phyloP scores from a whole-genome alignment of 92 coral and sea anemone species.

The Palythoa heliodiscus region DNA sequence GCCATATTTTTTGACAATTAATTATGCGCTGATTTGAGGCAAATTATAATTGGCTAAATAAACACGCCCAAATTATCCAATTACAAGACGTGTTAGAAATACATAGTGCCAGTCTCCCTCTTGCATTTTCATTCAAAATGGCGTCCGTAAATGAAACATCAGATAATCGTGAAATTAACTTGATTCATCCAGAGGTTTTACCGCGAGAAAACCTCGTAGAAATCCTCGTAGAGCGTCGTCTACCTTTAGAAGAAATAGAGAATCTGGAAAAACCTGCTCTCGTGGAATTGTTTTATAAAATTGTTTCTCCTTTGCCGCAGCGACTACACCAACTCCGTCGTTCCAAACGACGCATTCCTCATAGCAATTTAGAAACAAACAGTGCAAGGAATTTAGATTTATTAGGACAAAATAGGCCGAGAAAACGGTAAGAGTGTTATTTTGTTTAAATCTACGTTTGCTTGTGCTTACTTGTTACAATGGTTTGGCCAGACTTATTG shows the following conservation, averaged over 20 bases:
- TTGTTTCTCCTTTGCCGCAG: conserved; percentile 89
- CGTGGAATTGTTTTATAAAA: conserved; percentile 78
- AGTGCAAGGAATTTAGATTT: conserved; percentile 2
- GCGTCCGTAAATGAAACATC: conserved; percentile 40
- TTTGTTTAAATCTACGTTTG: background rate
- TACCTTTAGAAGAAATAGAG: conserved; percentile 63
- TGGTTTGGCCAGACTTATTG: no score
- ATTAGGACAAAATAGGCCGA: conserved; percentile 22
- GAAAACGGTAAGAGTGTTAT: conserved; percentile 61
- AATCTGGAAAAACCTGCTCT: conserved; percentile 73
- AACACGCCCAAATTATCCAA: background rate
- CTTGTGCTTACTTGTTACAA: no score
- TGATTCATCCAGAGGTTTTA: conserved; percentile 90
- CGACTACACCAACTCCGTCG: conserved; percentile 82
- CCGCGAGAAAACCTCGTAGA: conserved; percentile 77
- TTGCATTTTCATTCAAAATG: conserved; percentile 14
- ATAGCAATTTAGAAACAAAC: conserved; percentile 22
- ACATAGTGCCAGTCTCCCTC: conserved; percentile 27
- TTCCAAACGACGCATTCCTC: conserved; percentile 63
- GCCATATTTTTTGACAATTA: background rate
- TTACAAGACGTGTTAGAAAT: background rate
- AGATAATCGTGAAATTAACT: conserved; percentile 9
- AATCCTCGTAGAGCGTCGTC: conserved; percentile 71
- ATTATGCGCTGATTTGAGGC: conserved; percentile 13
- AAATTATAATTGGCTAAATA: conserved; percentile 9